Conservation (phyloP, 2,797 vertebrate genomes). For the Galago senegalensis region DNA sequence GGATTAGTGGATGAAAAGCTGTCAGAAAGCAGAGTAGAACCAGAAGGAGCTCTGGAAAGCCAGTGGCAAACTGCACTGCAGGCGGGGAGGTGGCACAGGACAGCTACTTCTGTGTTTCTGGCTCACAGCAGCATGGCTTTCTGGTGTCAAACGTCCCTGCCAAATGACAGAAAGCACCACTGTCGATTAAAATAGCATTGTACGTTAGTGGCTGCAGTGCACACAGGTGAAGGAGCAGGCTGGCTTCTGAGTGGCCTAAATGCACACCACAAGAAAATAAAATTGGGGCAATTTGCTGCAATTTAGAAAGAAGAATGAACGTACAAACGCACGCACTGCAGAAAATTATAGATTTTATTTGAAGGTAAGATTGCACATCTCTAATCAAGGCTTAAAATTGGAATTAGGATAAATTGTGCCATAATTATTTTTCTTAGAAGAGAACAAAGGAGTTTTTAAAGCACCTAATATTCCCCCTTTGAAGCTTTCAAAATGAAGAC, state of each 20-base stretch:
- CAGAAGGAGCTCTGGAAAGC: neutral
- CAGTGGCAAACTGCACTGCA: neutral
- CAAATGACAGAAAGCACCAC: constrained; percentile 75
- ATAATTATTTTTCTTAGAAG: constrained; percentile 87
- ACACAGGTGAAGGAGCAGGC: constrained; percentile 75
- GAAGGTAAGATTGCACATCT: constrained; percentile 85
- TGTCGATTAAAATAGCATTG: constrained; percentile 84
- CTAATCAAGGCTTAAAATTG: constrained; percentile 88
- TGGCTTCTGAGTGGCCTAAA: constrained; percentile 85
- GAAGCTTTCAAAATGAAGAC: constrained; percentile 81
- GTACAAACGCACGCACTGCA: constrained; percentile 75
- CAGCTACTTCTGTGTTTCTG: neutral
- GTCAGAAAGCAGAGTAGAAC: neutral
- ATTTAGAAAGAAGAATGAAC: constrained; percentile 86
- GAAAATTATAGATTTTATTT: constrained; percentile 88
- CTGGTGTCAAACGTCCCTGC: constrained; percentile 31
- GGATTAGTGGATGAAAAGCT: neutral
- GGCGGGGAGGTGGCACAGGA: rapidly evolving
- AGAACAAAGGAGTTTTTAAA: constrained; percentile 84
- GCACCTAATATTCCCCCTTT: constrained; percentile 78
- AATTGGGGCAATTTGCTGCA: constrained; percentile 89
- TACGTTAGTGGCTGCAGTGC: constrained; percentile 63
- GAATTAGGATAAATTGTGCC: constrained; percentile 87
- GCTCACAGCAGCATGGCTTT: neutral
- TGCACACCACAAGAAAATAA: constrained; percentile 82